Base-by-base conservation (phyloP, 1,140 invertebrate genomes). In the Hermetia illucens region DNA sequence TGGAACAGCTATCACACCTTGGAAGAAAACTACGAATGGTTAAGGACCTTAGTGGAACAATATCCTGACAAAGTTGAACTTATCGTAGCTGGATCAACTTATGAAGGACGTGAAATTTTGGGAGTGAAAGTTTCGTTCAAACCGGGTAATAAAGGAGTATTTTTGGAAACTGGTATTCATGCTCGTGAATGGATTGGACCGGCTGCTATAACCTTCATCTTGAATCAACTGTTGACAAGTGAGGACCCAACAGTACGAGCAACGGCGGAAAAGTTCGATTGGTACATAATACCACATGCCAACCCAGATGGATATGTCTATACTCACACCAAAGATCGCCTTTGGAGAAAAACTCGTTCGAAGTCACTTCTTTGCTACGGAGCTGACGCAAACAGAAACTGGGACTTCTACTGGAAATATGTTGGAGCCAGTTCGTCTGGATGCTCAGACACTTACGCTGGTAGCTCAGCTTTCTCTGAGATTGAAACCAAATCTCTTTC, bases 271-370 rank as follows among this genome's bases (percentile, higher is more conserved):
- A 65, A 69, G 42, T 78, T 70, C 46, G 77, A 82, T 53, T 82
- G 77, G 75, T 77, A 81, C 45, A 68, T 86, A 34, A 63, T 82
- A 20, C 79, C 79, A 4, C 64, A 74, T 29, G 63, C 67, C 6
- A 82, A 82, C 55, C 77, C 79, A 22, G 79, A 82, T 61, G 78
- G 78, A 9, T 80, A 75, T 46, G 65, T 70, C 13, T 79, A 69
- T 55, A 69, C 70, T 15, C 69, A 72, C 24, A 51, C 42, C 21
- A 53, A 44, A 0, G 55, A 69, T 44, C 68, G 76, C 34, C 36
- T 78, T 45, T 80, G 77, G 77, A 66, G 76, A 25, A 79, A 79
- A 53, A 79, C 74, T 3, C 65, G 75, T 36, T 61, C 64, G 3
- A 55, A 57, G 1, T 48, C 64, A 40, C 52, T 50, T 9, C 45